Evolutionary conservation across 2,888 invertebrate genomes (phyloP).

Genomic region (Epinotia ramella): DNA sequence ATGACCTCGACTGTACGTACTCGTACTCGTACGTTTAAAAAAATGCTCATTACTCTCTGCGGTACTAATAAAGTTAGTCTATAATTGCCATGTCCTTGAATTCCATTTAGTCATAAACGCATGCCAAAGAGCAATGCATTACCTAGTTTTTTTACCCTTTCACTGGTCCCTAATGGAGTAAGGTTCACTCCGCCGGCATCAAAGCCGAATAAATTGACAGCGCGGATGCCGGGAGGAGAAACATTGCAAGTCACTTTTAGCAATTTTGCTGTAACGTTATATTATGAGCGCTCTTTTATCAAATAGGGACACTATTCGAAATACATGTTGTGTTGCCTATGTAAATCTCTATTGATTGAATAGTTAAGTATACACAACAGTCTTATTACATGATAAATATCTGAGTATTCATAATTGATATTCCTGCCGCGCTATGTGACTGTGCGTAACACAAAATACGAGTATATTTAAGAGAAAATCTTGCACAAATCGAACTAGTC

Average conservation of each 20-base stretch:
- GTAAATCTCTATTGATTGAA: no score
- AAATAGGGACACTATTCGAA: neutral
- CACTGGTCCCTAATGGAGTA: conserved; percentile 19
- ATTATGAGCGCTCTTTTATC: neutral
- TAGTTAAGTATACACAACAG: no score
- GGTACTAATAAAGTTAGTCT: neutral
- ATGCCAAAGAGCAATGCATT: conserved; percentile 13
- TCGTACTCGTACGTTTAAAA: no score
- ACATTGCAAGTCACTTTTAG: conserved; percentile 13
- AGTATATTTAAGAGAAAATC: no score
- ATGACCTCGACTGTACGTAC: no score
- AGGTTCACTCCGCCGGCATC: conserved; percentile 27
- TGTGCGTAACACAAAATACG: no score
- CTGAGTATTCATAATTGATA: no score
- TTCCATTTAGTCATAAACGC: conserved; percentile 1
- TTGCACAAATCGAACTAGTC: no score
- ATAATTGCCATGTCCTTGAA: neutral
- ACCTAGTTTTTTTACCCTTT: conserved; percentile 26
- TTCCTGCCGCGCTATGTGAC: no score
- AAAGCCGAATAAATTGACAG: conserved; percentile 34
- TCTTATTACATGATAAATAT: no score
- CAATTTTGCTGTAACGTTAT: conserved; percentile 3
- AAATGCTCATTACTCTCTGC: no score
- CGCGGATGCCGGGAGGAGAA: neutral
- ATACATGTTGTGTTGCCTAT: no score